Evolutionary conservation across 1,140 invertebrate genomes (phyloP), one percentile per base, ranked within the genome.

Genomic region (Eupeodes corollae): DNA sequence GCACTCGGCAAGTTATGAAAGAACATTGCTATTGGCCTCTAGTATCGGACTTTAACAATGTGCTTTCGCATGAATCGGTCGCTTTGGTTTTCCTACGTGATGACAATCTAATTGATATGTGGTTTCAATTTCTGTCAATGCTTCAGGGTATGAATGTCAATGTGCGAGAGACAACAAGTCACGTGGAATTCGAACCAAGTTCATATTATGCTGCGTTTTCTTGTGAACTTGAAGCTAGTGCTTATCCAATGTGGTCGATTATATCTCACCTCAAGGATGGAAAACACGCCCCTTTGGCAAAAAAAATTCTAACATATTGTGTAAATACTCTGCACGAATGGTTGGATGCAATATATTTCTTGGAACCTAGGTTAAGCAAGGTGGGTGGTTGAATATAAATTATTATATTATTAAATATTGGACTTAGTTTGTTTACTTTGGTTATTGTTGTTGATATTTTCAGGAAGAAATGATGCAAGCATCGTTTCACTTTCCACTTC

Each of bases 101-200:
- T 63, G 80, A 85, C 56, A 78, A 80, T 47, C 76, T 97, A 13
- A 75, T 96, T 16, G 80, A 90, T 57, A 87, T 94, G 81, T 98
- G 93, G 93, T 91, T 97, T 65, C 81, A 86, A 52, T 91, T 97
- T 67, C 71, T 97, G 3, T 83, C 86, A 13, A 85, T 91, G 81
- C 86, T 97, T 70, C 93, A 98, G 84, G 91, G 88, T 86, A 95
- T 96, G 91, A 96, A 96, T 71, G 84, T 96, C 10, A 97, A 98
- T 72, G 78, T 88, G 48, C 77, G 90, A 51, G 91, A 96, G 68
- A 72, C 91, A 42, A 82, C 76, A 56, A 83, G 88, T 42, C 92
- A 96, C 70, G 83, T 96, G n/a, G 92, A 97, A 75, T 96, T 91
- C 73, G 93, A 97, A 67, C 90, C 91, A 13, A 91, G 91, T 49